These are phyloP conservation scores for Cremastobaeus sp. DNA, from an alignment of 2,888 invertebrate genomes.

Conservation along the genomic window DNA sequence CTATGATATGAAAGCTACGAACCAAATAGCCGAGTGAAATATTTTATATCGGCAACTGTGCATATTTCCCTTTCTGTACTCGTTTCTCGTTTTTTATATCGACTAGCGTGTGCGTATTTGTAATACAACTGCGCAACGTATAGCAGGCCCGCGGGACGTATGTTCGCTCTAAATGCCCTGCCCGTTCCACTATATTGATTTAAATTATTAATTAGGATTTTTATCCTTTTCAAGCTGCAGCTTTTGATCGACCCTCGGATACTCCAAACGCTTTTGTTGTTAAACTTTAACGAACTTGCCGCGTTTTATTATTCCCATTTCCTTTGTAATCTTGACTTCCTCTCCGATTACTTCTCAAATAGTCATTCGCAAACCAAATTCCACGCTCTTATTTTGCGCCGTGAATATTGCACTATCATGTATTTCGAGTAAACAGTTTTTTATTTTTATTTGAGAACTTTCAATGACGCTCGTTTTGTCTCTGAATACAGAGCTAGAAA, in stretches of 20 bases:
- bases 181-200: conserved; percentile 72
- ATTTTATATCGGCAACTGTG: conserved; percentile 59
- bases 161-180: conserved; percentile 68
- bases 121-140: conserved; percentile 35
- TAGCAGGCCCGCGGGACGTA: conserved; percentile 71
- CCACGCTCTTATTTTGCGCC: conserved; percentile 9
- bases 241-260: conserved; percentile 14
- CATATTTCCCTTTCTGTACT: conserved; percentile 43
- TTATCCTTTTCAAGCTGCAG: conserved; percentile 61
- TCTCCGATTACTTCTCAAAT: conserved; percentile 27
- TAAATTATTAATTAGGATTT: conserved; percentile 76
- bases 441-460: background rate
- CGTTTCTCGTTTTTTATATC: conserved; percentile 28
- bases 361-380: conserved; percentile 19
- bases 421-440: background rate
- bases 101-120: conserved; percentile 32
- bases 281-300: conserved; percentile 47
- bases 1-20: conserved; percentile 29
- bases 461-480: too few relatives aligned
- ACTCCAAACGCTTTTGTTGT: conserved; percentile 27
- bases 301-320: conserved; percentile 45
- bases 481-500: too few relatives aligned
- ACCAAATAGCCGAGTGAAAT: conserved; percentile 32
- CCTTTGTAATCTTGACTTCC: conserved; percentile 35
- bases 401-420: conserved; percentile 7